Evolutionary conservation across 2,113 vertebrate species (phyloP).

Genomic region (Stegastes partitus): DNA sequence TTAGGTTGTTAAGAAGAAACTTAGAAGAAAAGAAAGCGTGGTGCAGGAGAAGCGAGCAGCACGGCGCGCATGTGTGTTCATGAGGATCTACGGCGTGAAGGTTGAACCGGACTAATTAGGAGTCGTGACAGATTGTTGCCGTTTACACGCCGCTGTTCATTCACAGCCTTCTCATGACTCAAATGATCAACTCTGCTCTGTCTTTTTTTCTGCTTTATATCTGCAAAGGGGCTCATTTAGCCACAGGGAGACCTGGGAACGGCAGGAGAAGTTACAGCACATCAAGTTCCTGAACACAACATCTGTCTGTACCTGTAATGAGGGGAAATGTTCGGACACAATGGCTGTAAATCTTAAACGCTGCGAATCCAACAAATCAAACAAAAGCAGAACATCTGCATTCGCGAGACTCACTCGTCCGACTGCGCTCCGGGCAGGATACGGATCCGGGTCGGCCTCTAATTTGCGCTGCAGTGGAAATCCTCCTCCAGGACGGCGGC

Average conservation of each 20-base stretch:
- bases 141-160: constrained; percentile 41
- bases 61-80: constrained; percentile 22
- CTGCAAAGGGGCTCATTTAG: constrained; percentile 29
- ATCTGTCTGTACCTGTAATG: constrained; percentile 39
- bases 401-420: rapidly evolving
- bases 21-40: constrained; percentile 4
- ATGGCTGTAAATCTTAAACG: constrained; percentile 16
- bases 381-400: neutral
- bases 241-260: constrained; percentile 8
- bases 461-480: neutral
- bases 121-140: constrained; percentile 47
- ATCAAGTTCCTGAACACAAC: constrained; percentile 13
- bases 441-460: neutral
- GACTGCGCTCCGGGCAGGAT: rapidly evolving
- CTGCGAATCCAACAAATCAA: constrained; percentile 1
- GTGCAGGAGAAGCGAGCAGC: neutral
- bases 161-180: constrained; percentile 41
- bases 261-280: constrained; percentile 14
- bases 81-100: constrained; percentile 30
- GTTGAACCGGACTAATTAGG: constrained; percentile 57
- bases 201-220: constrained; percentile 28
- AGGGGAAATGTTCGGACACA: neutral
- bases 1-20: constrained; percentile 53
- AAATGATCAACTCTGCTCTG: constrained; percentile 34
- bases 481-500: neutral